Conservation (phyloP, 1,140 invertebrate species). For the Grapholita molesta region DNA sequence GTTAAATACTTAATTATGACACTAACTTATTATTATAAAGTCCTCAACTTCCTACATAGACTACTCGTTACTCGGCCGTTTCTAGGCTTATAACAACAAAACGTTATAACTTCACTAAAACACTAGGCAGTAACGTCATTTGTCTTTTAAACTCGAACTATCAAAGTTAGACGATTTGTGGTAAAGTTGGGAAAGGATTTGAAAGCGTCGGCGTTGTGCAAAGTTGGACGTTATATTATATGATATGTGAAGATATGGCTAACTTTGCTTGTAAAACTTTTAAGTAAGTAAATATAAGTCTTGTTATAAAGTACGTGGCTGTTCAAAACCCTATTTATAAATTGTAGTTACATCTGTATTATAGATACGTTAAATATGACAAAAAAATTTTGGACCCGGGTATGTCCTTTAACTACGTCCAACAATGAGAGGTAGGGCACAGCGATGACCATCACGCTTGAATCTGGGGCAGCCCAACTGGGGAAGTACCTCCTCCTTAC, state of each 20-base stretch:
- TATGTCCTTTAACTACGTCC: no score
- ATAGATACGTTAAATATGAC: no score
- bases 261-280: background rate
- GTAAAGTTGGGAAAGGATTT: background rate
- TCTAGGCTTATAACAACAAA: background rate
- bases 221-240: background rate
- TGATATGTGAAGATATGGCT: background rate
- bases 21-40: background rate
- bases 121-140: background rate
- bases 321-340: no score
- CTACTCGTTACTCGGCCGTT: background rate
- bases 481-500: no score
- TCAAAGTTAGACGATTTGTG: background rate
- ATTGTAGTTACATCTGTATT: no score
- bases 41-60: background rate
- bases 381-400: no score
- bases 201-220: background rate
- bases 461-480: no score
- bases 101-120: background rate
- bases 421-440: no score
- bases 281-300: background rate
- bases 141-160: background rate
- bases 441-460: no score
- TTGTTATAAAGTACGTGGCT: no score
- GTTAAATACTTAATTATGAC: background rate